Conservation (phyloP, 2,113 vertebrate species). For the Ptychochromis oligacanthus region DNA sequence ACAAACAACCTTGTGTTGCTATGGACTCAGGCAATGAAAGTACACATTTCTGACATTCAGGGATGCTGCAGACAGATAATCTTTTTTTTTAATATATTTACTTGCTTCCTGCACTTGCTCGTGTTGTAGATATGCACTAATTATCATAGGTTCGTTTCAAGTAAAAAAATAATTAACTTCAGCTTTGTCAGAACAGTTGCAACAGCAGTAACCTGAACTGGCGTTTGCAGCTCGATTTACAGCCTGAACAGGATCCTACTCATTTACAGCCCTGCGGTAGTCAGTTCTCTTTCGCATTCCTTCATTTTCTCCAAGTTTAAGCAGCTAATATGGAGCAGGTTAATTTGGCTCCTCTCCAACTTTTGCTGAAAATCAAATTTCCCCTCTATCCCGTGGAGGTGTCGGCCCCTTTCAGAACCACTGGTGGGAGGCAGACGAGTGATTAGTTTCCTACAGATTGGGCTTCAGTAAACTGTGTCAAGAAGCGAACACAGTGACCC, state of each 20-base stretch:
- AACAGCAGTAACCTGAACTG: constrained; percentile 1
- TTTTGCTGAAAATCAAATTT: constrained; percentile 49
- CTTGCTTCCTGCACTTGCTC: neutral
- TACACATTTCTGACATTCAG: constrained; percentile 55
- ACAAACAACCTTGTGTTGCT: constrained; percentile 64
- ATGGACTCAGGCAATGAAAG: constrained; percentile 56
- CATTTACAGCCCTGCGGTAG: constrained; percentile 15
- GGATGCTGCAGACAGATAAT: constrained; percentile 49
- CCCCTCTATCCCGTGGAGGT: constrained; percentile 10
- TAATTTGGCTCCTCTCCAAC: constrained; percentile 41
- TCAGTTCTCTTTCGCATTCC: constrained; percentile 33
- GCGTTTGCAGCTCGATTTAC: neutral
- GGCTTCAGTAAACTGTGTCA: constrained; percentile 61
- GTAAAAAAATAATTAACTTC: constrained; percentile 42
- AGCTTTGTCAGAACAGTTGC: constrained; percentile 8
- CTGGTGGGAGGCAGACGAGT: constrained; percentile 46
- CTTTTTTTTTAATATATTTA: neutral
- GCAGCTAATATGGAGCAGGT: constrained; percentile 24
- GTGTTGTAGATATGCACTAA: constrained; percentile 39
- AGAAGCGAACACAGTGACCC: constrained; percentile 67
- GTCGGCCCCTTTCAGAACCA: constrained; percentile 18
- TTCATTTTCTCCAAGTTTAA: constrained; percentile 7
- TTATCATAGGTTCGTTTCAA: constrained; percentile 38
- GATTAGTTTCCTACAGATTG: constrained; percentile 57
- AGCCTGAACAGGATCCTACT: constrained; percentile 5